phyloP scores from a whole-genome alignment of 2,797 vertebrate genomes.

The Cephalopachus bancanus region DNA sequence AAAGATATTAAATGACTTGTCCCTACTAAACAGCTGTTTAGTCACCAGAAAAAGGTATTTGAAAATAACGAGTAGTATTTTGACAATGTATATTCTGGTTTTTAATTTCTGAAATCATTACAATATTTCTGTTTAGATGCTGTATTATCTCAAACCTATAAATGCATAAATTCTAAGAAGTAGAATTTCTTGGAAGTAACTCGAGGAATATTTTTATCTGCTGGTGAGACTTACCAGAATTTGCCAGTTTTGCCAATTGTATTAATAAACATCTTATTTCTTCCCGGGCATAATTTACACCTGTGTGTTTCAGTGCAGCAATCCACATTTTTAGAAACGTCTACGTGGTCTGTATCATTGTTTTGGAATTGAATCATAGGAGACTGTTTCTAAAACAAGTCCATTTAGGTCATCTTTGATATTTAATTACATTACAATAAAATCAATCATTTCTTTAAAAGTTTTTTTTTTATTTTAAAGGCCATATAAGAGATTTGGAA shows the following conservation, averaged over 20 bases:
- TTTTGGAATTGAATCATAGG: background rate
- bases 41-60: background rate
- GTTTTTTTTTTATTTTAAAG: slow-evolving; percentile 44
- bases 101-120: background rate
- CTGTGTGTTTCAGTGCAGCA: background rate
- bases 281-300: background rate
- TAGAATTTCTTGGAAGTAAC: background rate
- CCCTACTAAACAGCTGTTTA: background rate
- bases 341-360: background rate
- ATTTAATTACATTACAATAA: slow-evolving; percentile 24
- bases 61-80: background rate
- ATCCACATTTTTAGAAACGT: background rate
- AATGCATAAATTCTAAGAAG: background rate
- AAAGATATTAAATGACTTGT: background rate
- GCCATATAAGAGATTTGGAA: background rate
- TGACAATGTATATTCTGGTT: background rate
- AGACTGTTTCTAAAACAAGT: slow-evolving; percentile 42
- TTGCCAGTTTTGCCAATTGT: background rate
- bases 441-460: slow-evolving; percentile 32
- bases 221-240: background rate
- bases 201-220: background rate
- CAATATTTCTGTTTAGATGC: slow-evolving; percentile 11
- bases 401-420: slow-evolving; percentile 23
- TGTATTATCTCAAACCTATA: background rate
- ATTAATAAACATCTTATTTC: background rate